Percentiles rank a stretch among this genome's conserved stretches.
These are phyloP conservation scores for Drosophila kokeensis DNA, from an alignment of 2,888 invertebrate species.

Conservation along the genomic window DNA sequence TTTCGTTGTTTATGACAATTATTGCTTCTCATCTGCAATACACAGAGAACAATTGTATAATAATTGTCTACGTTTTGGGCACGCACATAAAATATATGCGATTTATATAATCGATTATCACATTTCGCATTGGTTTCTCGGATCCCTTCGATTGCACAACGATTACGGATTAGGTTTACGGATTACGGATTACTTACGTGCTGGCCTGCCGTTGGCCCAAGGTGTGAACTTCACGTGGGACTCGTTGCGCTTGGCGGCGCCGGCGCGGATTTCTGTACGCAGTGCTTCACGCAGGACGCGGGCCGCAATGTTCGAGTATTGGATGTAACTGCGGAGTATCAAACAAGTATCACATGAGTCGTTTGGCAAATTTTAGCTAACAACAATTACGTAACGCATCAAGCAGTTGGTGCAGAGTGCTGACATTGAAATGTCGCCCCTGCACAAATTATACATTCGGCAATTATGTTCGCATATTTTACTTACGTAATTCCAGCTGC, in stretches of 20 bases:
- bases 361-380: constrained; percentile 20
- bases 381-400: constrained; percentile 69
- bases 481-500: constrained; percentile 93
- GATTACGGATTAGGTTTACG: not conserved
- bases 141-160: constrained; percentile 31
- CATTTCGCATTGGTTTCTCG: not conserved
- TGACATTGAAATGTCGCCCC: not conserved
- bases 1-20: constrained; percentile 33
- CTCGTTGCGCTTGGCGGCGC: constrained; percentile 91
- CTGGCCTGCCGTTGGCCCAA: constrained; percentile 95
- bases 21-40: constrained; percentile 68
- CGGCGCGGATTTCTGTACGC: constrained; percentile 90
- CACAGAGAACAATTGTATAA: constrained; percentile 28
- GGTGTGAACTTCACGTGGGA: constrained; percentile 92
- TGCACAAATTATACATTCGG: not conserved
- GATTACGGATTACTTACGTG: constrained; percentile 88
- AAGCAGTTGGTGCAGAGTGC: constrained; percentile 2
- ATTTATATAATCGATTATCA: constrained; percentile 40
- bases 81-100: not conserved
- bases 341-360: constrained; percentile 10
- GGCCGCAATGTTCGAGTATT: constrained; percentile 97
- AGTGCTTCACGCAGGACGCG: constrained; percentile 91
- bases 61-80: constrained; percentile 5
- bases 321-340: constrained; percentile 91
- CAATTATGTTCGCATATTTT: not conserved